A percentile compares a stretch with the other conserved stretches of the same genome.
These are phyloP conservation scores for Clamator glandarius DNA, from an alignment of 2,797 vertebrate species.

Conservation along the genomic window DNA sequence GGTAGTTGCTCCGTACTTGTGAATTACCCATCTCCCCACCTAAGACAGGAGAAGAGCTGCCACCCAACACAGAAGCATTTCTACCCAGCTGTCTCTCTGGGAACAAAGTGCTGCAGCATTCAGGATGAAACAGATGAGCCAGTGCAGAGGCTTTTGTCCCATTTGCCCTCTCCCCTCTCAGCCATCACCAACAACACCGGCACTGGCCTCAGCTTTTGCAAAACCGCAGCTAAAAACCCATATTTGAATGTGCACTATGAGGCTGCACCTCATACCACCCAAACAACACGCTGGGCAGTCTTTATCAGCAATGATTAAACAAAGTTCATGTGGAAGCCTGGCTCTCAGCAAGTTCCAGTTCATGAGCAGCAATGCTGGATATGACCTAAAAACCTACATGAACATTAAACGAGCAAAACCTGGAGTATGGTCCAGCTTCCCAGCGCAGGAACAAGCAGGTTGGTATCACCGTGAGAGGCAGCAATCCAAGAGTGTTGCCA, in stretches of 20 bases:
- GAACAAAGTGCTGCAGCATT: neutral
- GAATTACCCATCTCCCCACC: neutral
- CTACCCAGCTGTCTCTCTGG: neutral
- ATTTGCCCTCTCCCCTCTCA: neutral
- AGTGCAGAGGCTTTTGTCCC: neutral
- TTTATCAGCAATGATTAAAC: neutral
- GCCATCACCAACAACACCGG: neutral
- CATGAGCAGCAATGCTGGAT: accelerated
- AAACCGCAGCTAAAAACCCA: neutral
- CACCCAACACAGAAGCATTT: neutral
- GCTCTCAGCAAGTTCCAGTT: neutral
- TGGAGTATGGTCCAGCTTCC: neutral
- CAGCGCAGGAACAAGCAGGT: neutral
- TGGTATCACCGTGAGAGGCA: neutral
- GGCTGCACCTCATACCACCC: neutral
- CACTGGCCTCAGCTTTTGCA: neutral
- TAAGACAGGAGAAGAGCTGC: neutral
- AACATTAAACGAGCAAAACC: neutral
- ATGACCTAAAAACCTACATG: neutral
- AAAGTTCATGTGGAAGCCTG: neutral
- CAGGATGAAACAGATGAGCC: neutral
- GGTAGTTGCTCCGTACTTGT: no score
- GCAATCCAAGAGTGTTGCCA: neutral
- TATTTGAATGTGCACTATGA: neutral
- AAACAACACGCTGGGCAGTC: neutral